Base-by-base conservation (phyloP, 2,888 invertebrate species). In the Strigamia transsilvanica region DNA sequence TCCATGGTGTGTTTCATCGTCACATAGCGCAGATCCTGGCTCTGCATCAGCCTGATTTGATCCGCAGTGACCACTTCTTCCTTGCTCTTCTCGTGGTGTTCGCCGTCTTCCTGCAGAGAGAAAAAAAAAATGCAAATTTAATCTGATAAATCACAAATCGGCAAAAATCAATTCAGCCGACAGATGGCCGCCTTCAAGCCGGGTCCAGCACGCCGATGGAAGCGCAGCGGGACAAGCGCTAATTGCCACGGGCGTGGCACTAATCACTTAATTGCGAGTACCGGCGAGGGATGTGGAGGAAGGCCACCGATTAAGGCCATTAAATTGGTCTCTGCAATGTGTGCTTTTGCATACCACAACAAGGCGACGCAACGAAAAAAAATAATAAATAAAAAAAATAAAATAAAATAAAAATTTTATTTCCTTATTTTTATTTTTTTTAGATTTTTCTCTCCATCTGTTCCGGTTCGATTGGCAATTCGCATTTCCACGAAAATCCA, bases 11-110 rank as follows among this genome's bases (percentile, higher is more conserved):
- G 91, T 87, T 97, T 97, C 90, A 93, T 94, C 46, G 92, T 91
- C 15, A 99, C 91, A 86, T 99, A 99, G 85, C 94, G 94, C 10
- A 96, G 89, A 88, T 99, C 98, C 88, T 97, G 97, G 0, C 94
- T 93, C 87, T 94, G 91, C 94, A 98, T 96, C 82, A 99, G 88
- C 83, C 94, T 93, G 79, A 94, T 89, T 88, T 99, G 98, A 3
- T 88, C 87, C 23, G 94, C 94, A 0, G 93, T 91, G 1, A 93
- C 93, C 85, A 95, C 93, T 85, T 94, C 93, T 42, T 91, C 90
- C 83, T 93, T 92, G 32, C 90, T 89, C 84, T 90, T 90, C 85
- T 94, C 93, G 87, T 92, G 92, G 85, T 88, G 90, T 2, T 88
- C 87, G 10, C 89, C 89, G 85, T 89, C 88, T 88, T 89, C 84